Evolutionary conservation across 2,797 vertebrate genomes (phyloP).

Genomic region (Danio tinwini): DNA sequence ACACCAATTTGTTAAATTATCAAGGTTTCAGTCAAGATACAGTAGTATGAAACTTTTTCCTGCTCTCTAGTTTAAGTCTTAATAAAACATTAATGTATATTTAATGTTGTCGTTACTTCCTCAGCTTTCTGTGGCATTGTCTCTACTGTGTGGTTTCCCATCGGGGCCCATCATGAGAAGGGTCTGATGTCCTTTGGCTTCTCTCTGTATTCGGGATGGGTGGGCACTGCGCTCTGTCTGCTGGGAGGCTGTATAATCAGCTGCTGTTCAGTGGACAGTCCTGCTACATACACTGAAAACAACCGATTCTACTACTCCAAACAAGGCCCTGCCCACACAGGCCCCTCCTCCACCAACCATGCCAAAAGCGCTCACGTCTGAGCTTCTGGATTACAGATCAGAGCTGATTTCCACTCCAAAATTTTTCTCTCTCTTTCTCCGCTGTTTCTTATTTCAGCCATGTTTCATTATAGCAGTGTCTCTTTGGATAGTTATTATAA

Average conservation of each 20-base stretch:
- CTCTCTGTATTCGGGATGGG: constrained; percentile 94
- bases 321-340: constrained; percentile 72
- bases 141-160: constrained; percentile 95
- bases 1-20: no score
- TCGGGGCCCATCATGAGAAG: constrained; percentile 87
- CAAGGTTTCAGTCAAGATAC: no score
- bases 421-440: neutral
- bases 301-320: constrained; percentile 95
- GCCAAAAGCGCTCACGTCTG: constrained; percentile 97
- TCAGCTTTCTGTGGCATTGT: constrained; percentile 88
- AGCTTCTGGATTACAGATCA: constrained; percentile 52
- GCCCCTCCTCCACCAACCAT: constrained; percentile 79
- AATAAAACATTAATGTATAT: neutral
- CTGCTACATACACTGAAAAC: constrained; percentile 86
- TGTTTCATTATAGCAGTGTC: constrained; percentile 49
- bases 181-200: constrained; percentile 94
- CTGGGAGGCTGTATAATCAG: constrained; percentile 87
- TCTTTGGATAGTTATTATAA: constrained; percentile 58
- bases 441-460: constrained; percentile 10
- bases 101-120: constrained; percentile 14
- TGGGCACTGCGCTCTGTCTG: constrained; percentile 87
- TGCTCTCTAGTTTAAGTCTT: neutral
- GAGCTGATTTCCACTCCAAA: constrained; percentile 12
- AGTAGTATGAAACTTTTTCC: neutral
- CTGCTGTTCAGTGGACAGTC: constrained; percentile 87